Evolutionary conservation across 2,888 invertebrate species (phyloP), one percentile per base, ranked within the genome.

Genomic region (Ypsolopha scabrella): DNA sequence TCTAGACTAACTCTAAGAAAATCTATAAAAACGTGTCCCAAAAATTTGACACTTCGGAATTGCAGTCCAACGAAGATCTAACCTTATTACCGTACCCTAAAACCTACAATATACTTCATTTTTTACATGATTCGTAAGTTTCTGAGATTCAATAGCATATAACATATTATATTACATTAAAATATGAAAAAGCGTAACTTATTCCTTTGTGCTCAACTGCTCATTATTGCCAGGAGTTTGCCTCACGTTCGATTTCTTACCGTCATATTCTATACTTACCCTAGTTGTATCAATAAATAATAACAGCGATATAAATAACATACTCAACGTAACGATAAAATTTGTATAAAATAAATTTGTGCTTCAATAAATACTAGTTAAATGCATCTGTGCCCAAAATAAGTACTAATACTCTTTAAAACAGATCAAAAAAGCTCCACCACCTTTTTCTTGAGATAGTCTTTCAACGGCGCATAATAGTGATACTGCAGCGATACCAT

Each of bases 381-480:
- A 43, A 43, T 14, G 43, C 43, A 14, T 45, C 34, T 33, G 45
- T 45, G 45, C 45, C 8, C 11, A 8, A 45, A 45, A 33, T 44
- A 44, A 44, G 43, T 44, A 44, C 43, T 6, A 6, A 41, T 10
- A 24, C 14, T 4, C 36, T n/a, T n/a, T 7, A 1, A 11, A 14
- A 37, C 45, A 55, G 63, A 89, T 90, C 89, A 90, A 68, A 90
- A 91, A 67, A 90, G 82, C 69, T 90, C 81, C 24, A 88, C 82
- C 54, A 91, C 80, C 68, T 90, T 91, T 62, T 85, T 87, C 65
- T 89, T 88, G 60, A 94, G 76, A 75, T 91, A 94, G 67, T 94
- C 92, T 75, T 94, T 95, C 52, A 94, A 85, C 33, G 95, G 95
- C 64, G 92, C 91, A 79, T 95, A 96, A 79, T 95, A 94, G 65